phyloP scores from a whole-genome alignment of 2,113 vertebrate species.

The Crotophaga sulcirostris region DNA sequence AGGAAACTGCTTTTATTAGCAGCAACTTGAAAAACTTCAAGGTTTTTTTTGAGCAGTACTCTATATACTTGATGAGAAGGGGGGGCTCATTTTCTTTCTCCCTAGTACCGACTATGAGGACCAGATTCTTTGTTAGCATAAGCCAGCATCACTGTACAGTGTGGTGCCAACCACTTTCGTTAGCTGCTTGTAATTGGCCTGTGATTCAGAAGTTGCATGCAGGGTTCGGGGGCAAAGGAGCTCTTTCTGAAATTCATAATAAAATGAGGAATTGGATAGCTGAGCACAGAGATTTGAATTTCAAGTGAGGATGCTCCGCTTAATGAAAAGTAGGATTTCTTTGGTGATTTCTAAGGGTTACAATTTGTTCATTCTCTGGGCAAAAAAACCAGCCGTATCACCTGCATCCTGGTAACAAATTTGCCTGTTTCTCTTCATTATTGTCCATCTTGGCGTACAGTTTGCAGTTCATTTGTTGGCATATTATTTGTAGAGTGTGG shows the following conservation, averaged over 20 bases:
- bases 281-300: neutral
- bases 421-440: neutral
- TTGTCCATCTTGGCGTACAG: neutral
- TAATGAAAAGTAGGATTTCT: neutral
- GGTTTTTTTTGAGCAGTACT: neutral
- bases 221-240: neutral
- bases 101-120: neutral
- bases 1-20: neutral
- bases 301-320: neutral
- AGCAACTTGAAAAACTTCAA: neutral
- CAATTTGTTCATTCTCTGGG: neutral
- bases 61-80: neutral
- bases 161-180: fast-evolving
- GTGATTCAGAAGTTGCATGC: neutral
- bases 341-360: neutral
- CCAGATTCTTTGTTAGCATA: neutral
- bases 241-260: neutral
- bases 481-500: neutral
- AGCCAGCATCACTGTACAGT: neutral
- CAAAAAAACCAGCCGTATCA: neutral
- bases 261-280: neutral
- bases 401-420: neutral
- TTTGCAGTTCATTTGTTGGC: neutral
- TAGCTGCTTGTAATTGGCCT: neutral
- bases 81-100: neutral